Conservation (phyloP, 2,113 vertebrate genomes). For the Phycodurus eques region DNA sequence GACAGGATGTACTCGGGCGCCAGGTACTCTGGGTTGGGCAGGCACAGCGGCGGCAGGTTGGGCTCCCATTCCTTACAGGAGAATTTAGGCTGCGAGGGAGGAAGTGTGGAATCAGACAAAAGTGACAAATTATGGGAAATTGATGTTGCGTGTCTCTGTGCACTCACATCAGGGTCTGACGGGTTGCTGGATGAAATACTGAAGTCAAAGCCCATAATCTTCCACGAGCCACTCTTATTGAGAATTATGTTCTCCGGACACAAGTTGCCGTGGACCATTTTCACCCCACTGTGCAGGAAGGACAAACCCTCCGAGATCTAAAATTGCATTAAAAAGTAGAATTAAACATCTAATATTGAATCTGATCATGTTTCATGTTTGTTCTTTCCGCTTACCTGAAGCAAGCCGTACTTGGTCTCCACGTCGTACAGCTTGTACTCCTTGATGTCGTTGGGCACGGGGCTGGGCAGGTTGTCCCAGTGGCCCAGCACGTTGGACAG, state of each 20-base stretch:
- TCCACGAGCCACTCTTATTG: constrained; percentile 97
- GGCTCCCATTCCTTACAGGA: constrained; percentile 98
- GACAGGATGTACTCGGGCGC: constrained; percentile 98
- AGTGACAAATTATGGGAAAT: background rate
- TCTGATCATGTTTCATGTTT: background rate
- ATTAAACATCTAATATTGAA: background rate
- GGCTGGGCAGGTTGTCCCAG: constrained; percentile 92
- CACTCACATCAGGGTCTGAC: constrained; percentile 85
- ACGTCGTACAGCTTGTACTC: constrained; percentile 96
- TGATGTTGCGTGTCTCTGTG: background rate
- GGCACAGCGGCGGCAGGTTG: constrained; percentile 91
- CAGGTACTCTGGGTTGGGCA: constrained; percentile 95
- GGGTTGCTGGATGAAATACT: constrained; percentile 90
- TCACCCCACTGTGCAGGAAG: constrained; percentile 95
- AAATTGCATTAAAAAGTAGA: background rate
- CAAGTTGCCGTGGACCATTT: constrained; percentile 97
- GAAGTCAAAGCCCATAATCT: constrained; percentile 99
- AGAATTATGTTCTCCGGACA: constrained; percentile 93
- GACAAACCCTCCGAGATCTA: constrained; percentile 96
- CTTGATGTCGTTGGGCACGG: constrained; percentile 89
- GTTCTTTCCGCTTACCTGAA: constrained; percentile 83
- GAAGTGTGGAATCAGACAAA: background rate
- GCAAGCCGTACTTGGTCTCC: constrained; percentile 94
- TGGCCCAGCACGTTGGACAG: constrained; percentile 93
- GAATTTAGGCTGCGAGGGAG: constrained; percentile 80